Evolutionary conservation across 2,888 invertebrate species (phyloP), one percentile per base, ranked within the genome.

Genomic region (Melanophora roralis): DNA sequence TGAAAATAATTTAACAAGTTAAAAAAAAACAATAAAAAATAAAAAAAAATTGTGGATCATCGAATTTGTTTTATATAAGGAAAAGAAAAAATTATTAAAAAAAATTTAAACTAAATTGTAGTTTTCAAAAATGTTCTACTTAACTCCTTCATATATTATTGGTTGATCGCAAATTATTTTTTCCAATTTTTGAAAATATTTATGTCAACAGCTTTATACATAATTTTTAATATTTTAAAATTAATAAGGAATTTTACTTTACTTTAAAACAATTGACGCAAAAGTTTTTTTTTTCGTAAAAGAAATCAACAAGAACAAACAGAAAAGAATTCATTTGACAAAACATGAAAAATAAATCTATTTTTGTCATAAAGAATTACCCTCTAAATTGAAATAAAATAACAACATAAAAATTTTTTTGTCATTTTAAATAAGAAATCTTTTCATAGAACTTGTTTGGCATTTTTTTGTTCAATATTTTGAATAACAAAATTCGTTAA

Each of bases 261-360:
- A 45, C 65, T 43, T 27, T 53, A 57, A 75, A 72, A 36, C 51
- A 59, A 62, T 68, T 76, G 76, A 80, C 80, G 80, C 76, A 80
- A 73, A 80, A 59, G 11, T 40, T 38, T 64, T 23, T 34, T n/a
- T 27, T 36, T 68, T 49, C 47, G 7, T 32, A 14, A 51, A 19
- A 47, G 38, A 59, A 43, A 27, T 12, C 34, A 60, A 49, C 14
- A 19, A 60, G 32, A 45, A 47, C 14, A 38, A 16, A 21, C 14
- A 45, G 21, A 43, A 53, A n/a, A n/a, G n/a, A 27, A 32, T 45
- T 19, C 55, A 62, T 65, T 57, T 16, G 59, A 69, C 45, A 68
- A 75, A 76, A 75, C 59, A 72, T 72, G 23, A 75, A 60, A 53
- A 36, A 55, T 38, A 27, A 53, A 53, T 16, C 72, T 80, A 80